Evolutionary conservation across 92 coral and sea anemone genomes (phyloP).

Genomic region (Zoanthus sociatus): DNA sequence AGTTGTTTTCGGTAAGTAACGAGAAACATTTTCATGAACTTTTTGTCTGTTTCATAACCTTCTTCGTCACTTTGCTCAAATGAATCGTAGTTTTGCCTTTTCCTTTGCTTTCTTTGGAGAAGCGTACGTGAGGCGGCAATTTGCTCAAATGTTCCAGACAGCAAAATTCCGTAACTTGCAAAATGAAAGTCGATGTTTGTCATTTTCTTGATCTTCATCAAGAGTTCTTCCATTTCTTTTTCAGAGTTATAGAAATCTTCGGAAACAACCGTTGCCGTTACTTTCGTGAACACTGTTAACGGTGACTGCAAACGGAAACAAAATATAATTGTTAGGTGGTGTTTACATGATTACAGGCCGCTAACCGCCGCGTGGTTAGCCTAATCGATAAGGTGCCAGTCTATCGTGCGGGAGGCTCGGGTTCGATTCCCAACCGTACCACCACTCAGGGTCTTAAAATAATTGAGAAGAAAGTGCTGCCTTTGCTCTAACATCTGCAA

Average conservation of each 20-base stretch:
- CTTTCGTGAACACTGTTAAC: neutral
- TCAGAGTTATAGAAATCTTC: neutral
- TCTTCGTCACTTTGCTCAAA: neutral
- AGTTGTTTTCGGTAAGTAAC: neutral
- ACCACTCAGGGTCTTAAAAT: no score
- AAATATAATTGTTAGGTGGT: neutral
- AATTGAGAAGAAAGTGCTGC: no score
- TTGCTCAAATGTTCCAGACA: conserved; percentile 49
- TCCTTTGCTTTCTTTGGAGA: neutral
- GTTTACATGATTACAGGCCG: no score
- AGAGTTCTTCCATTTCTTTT: neutral
- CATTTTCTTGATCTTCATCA: neutral
- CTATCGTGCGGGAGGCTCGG: no score
- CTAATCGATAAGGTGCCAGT: no score
- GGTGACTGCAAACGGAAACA: neutral
- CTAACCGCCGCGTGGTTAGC: no score
- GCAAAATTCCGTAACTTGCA: neutral
- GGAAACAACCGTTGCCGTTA: conserved; percentile 7
- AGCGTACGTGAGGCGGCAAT: conserved; percentile 12
- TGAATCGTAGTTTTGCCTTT: neutral
- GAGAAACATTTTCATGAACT: conserved; percentile 21
- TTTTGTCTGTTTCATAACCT: conserved; percentile 12
- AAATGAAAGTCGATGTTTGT: neutral
- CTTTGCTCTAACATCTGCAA: no score
- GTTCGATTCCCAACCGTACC: no score